Evolutionary conservation across 2,797 vertebrate species (phyloP).

Genomic region (Gambusia yucatana): DNA sequence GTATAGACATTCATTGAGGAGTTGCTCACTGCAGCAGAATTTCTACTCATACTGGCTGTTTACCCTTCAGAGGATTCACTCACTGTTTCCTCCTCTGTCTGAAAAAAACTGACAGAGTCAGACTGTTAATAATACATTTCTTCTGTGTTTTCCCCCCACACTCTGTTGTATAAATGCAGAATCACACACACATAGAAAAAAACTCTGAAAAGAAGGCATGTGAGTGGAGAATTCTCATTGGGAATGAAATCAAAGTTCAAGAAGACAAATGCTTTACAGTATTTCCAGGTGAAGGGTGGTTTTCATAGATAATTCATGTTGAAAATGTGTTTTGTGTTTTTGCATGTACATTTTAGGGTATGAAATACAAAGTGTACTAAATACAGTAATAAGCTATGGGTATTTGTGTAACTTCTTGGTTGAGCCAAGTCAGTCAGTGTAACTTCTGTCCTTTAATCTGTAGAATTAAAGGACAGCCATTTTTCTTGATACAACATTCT

Average conservation of each 20-base stretch:
- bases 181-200: background rate
- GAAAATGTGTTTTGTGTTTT: background rate
- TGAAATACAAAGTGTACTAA: background rate
- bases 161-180: conserved; percentile 6
- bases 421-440: background rate
- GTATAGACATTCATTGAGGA: conserved; percentile 32
- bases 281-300: background rate
- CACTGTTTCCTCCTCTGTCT: conserved; percentile 19
- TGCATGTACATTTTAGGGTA: background rate
- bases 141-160: conserved; percentile 12
- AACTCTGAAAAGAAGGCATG: conserved; percentile 12
- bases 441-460: background rate
- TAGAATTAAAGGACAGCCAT: background rate
- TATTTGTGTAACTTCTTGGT: background rate
- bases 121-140: conserved; percentile 45
- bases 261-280: background rate
- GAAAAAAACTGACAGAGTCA: conserved; percentile 28
- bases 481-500: background rate
- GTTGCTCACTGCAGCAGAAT: conserved; percentile 30
- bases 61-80: conserved; percentile 46
- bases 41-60: conserved; percentile 33
- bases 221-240: conserved; percentile 34
- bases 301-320: background rate
- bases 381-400: background rate
- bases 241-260: conserved; percentile 46